Percentiles rank a stretch among this genome's conserved stretches.
phyloP scores from a whole-genome alignment of 2,888 invertebrate species.

The Cordylochernes scorpioides region DNA sequence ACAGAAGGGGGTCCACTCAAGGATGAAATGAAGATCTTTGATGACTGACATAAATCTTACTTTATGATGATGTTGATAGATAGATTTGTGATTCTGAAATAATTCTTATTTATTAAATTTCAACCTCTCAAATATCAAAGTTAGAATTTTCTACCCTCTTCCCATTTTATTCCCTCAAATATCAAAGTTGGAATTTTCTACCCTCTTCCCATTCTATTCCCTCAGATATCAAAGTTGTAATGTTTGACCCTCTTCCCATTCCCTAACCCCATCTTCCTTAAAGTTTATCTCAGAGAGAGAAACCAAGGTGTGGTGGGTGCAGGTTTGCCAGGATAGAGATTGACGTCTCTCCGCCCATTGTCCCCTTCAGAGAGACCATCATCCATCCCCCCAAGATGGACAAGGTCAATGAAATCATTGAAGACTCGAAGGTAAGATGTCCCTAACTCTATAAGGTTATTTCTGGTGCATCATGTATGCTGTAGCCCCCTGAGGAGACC shows the following conservation, averaged over 20 bases:
- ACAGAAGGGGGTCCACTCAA: too few relatives aligned
- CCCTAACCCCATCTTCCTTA: neutral
- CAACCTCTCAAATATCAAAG: too few relatives aligned
- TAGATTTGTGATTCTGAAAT: too few relatives aligned
- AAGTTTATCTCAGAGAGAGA: neutral
- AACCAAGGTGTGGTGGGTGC: constrained; percentile 16
- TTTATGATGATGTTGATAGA: too few relatives aligned
- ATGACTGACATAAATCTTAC: too few relatives aligned
- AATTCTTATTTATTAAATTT: too few relatives aligned
- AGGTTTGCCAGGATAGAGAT: constrained; percentile 59
- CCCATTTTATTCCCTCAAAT: too few relatives aligned
- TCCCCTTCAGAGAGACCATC: constrained; percentile 81
- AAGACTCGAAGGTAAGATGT: constrained; percentile 26
- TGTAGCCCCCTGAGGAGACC: neutral
- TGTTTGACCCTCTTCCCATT: neutral
- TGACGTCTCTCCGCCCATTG: constrained; percentile 80
- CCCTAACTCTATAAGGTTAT: too few relatives aligned
- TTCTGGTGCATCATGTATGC: neutral
- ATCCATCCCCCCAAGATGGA: constrained; percentile 48
- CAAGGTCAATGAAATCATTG: constrained; percentile 59
- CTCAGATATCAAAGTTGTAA: neutral
- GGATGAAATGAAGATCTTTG: too few relatives aligned
- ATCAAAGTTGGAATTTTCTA: too few relatives aligned
- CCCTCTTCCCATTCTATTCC: too few relatives aligned
- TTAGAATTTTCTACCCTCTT: too few relatives aligned